Evolutionary conservation across 2,888 invertebrate species (phyloP), one percentile per base, ranked within the genome.

Genomic region (Anorthoa munda): DNA sequence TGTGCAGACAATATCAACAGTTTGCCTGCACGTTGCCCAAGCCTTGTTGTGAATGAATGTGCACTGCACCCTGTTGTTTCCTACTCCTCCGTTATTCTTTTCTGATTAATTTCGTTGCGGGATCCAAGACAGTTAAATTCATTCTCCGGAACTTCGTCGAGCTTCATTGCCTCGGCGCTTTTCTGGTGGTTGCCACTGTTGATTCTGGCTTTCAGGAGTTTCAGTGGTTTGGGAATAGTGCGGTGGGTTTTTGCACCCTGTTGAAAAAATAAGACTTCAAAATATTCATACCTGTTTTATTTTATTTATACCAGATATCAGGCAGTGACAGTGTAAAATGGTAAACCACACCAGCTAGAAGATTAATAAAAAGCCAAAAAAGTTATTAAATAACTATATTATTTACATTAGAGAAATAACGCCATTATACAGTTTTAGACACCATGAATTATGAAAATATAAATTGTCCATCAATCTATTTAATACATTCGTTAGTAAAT

Each of bases 361-460:
- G 55, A 79, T 84, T 84, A 89, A 88, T 85, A 84, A 86, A 84
- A 85, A 81, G 82, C 80, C 81, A 71, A 73, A 66, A 68, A 81
- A 86, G 82, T 84, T 89, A 84, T 84, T 89, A 87, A 90, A 90
- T 89, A 92, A 89, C 90, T 94, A 91, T 94, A 77, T 77, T 77
- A 95, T 93, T 93, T 91, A 92, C 90, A 92, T 86, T 88, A 90
- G 87, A 91, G 87, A 91, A 89, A 91, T 91, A 92, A 92, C 90
- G 91, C 87, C 89, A 89, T 90, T 88, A 89, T 89, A 88, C 80
- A 90, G 87, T 88, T 83, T 87, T 88, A 90, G 91, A 91, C 87
- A 90, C 84, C 86, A 85, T 89, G 82, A 87, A 87, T 91, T 91
- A 92, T 83, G 90, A 92, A 92, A 90, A 91, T 92, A 94, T 90